These are phyloP conservation scores for Crotophaga sulcirostris DNA, from an alignment of 2,113 vertebrate genomes.

Conservation along the genomic window DNA sequence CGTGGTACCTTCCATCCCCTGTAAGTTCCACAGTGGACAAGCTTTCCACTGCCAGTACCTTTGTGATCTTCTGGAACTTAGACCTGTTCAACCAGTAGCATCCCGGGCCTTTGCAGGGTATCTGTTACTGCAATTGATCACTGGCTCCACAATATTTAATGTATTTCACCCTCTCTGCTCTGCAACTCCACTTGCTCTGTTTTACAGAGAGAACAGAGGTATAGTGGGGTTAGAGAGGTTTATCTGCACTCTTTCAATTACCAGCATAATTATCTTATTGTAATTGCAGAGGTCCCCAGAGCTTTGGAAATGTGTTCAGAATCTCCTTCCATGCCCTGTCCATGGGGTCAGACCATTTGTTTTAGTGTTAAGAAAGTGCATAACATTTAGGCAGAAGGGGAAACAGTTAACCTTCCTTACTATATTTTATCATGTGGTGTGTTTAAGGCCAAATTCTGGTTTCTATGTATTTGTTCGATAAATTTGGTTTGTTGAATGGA, in stretches of 20 bases:
- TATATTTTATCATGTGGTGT: background rate
- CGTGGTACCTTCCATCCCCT: background rate
- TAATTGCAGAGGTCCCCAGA: background rate
- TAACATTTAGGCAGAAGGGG: background rate
- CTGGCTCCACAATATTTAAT: background rate
- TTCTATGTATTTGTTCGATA: background rate
- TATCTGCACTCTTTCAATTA: background rate
- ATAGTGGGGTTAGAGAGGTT: background rate
- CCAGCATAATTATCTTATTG: background rate
- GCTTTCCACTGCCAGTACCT: background rate
- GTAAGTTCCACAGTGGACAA: background rate
- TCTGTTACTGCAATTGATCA: background rate
- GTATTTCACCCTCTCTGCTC: background rate
- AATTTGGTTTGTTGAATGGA: background rate
- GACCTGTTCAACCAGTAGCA: background rate
- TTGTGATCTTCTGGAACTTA: background rate
- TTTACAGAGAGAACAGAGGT: background rate
- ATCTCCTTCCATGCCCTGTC: background rate
- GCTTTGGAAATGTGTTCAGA: background rate
- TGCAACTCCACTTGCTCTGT: background rate
- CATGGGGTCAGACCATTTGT: background rate
- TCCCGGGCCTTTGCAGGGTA: background rate
- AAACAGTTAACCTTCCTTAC: background rate
- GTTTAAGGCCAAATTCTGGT: background rate
- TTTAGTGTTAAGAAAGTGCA: background rate